phyloP scores from a whole-genome alignment of 2,113 vertebrate genomes.

The Sigmodon hispidus region DNA sequence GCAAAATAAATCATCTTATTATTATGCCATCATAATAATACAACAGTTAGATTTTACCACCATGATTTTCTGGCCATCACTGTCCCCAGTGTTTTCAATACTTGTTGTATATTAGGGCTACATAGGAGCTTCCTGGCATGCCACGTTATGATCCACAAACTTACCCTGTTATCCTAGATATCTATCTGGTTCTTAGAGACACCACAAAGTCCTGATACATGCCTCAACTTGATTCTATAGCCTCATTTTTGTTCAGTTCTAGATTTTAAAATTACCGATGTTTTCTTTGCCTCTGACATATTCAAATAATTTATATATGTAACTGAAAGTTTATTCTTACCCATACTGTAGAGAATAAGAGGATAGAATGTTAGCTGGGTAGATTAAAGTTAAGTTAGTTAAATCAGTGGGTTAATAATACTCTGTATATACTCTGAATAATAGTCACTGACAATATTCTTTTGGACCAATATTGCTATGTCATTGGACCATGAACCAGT shows the following conservation, averaged over 20 bases:
- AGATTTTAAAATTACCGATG: conserved; percentile 36
- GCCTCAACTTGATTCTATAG: not conserved
- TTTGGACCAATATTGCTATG: conserved; percentile 4
- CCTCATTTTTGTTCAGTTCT: not conserved
- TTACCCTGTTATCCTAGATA: not conserved
- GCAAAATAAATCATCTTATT: not conserved
- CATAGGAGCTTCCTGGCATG: not conserved
- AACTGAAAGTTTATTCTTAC: conserved; percentile 38
- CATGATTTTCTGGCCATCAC: not conserved
- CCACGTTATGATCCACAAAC: not conserved
- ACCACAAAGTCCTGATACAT: not conserved
- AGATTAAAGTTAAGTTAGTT: conserved; percentile 6
- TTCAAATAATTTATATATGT: conserved; percentile 36
- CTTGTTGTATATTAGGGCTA: not conserved
- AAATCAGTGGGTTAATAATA: not conserved
- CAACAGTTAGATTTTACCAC: not conserved
- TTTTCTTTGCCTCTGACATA: conserved; percentile 37
- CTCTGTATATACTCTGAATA: conserved; percentile 6
- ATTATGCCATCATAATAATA: not conserved
- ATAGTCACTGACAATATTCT: conserved; percentile 18
- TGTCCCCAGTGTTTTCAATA: not conserved
- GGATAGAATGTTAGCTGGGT: not conserved
- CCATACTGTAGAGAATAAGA: not conserved
- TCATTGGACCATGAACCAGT: not conserved
- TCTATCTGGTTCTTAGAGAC: not conserved